Evolutionary conservation across 2,888 invertebrate genomes (phyloP), one percentile per base, ranked within the genome.

Genomic region (Hofmannophila pseudospretella): DNA sequence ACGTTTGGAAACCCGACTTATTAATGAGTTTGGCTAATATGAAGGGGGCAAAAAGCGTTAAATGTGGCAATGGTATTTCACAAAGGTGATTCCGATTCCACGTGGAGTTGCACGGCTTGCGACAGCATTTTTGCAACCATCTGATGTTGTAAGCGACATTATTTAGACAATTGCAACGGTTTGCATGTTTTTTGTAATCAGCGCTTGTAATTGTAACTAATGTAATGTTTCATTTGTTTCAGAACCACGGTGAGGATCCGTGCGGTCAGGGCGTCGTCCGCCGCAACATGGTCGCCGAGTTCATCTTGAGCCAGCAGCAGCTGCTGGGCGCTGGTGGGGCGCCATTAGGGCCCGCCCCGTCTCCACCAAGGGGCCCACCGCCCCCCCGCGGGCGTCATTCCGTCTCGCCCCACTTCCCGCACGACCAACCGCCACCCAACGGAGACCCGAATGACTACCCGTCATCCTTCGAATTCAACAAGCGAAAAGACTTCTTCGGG

Each of bases 211-310:
- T n/a, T n/a, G 12, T 38, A 39, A 43, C 60, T 82, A 60, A 84
- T 62, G 65, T 72, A 53, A 62, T 36, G 29, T 37, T 69, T 52
- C 57, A 53, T 46, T 87, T 80, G 81, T 87, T 87, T 44, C 82
- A 88, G 88, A 80, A 70, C 67, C 75, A 80, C 75, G 62, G 57
- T 56, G 80, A 81, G 54, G 80, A 81, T 67, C 71, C 75, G 74
- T 76, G 82, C 87, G 87, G 87, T 70, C 82, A 73, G 37, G 66
- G 65, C 54, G 65, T 67, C 58, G 84, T 84, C 82, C 90, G 91
- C 81, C 92, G 90, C 88, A 94, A 93, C 90, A 94, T 94, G 93
- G 94, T 95, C 84, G 94, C 94, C 80, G 94, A 94, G 89, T 93
- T 94, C 80, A 92, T 94, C 68, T 88, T 93, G 75, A 93, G 93